These are phyloP conservation scores for Drosophila koepferae DNA, from an alignment of 2,888 invertebrate species.

Conservation along the genomic window DNA sequence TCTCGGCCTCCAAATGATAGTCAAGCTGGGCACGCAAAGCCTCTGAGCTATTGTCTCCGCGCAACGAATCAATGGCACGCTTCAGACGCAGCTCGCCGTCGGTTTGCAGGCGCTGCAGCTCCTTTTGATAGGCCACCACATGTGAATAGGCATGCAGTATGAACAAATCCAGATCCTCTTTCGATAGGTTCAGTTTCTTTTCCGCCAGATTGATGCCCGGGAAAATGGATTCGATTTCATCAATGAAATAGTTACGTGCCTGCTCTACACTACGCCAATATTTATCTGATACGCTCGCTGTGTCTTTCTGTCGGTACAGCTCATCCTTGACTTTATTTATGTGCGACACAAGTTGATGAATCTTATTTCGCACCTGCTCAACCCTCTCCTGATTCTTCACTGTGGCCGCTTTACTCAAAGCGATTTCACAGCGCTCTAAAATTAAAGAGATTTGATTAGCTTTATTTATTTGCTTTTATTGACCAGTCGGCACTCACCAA, in stretches of 20 bases:
- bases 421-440: slow-evolving; percentile 82
- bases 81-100: slow-evolving; percentile 88
- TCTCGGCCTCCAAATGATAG: slow-evolving; percentile 90
- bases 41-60: slow-evolving; percentile 86
- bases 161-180: slow-evolving; percentile 90
- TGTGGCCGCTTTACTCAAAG: slow-evolving; percentile 78
- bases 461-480: background rate
- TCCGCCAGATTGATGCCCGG: slow-evolving; percentile 90
- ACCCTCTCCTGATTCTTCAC: slow-evolving; percentile 84
- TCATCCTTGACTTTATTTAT: slow-evolving; percentile 87
- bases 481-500: slow-evolving; percentile 85
- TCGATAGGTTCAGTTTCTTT: slow-evolving; percentile 88
- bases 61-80: slow-evolving; percentile 88
- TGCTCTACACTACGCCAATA: slow-evolving; percentile 92
- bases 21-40: slow-evolving; percentile 87
- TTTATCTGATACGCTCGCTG: slow-evolving; percentile 89
- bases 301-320: slow-evolving; percentile 87
- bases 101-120: slow-evolving; percentile 90
- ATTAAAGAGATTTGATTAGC: background rate
- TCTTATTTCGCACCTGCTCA: slow-evolving; percentile 86
- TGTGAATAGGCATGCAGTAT: slow-evolving; percentile 92
- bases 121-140: slow-evolving; percentile 91
- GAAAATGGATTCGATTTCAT: slow-evolving; percentile 90
- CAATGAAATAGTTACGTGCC: slow-evolving; percentile 87
- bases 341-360: slow-evolving; percentile 87